Percentiles rank a stretch among this genome's conserved stretches.
Conservation (phyloP, 2,888 invertebrate genomes). For the Alcis repandata region DNA sequence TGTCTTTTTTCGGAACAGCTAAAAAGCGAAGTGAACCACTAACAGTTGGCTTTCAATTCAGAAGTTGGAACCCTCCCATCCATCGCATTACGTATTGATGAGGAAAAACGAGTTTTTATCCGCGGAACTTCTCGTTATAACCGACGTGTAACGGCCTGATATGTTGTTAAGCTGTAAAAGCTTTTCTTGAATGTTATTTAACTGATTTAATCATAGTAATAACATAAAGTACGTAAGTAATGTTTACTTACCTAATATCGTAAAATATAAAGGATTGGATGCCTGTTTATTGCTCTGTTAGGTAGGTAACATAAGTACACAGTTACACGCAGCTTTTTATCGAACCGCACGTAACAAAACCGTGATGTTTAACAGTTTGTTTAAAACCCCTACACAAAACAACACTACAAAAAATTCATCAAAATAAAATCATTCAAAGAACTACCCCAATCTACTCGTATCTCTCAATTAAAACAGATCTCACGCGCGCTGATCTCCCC, state of each 20-base stretch:
- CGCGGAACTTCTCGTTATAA: slow-evolving; percentile 35
- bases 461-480: no score
- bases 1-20: slow-evolving; percentile 13
- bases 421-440: no score
- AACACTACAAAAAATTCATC: no score
- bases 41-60: slow-evolving; percentile 36
- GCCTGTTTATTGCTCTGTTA: background rate
- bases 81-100: slow-evolving; percentile 40
- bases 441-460: no score
- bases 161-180: slow-evolving; percentile 30
- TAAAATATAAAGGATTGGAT: no score
- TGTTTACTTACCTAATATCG: no score
- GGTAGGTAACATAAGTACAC: background rate
- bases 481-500: no score
- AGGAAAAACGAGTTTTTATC: slow-evolving; percentile 36
- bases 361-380: no score
- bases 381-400: no score
- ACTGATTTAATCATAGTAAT: background rate
- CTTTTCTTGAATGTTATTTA: slow-evolving; percentile 24
- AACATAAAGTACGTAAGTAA: background rate
- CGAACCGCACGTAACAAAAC: no score
- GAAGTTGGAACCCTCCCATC: slow-evolving; percentile 36
- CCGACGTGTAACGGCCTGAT: slow-evolving; percentile 21
- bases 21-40: slow-evolving; percentile 24
- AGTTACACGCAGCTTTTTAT: no score